phyloP scores from a whole-genome alignment of 2,113 vertebrate genomes.

The Desmodus rotundus region DNA sequence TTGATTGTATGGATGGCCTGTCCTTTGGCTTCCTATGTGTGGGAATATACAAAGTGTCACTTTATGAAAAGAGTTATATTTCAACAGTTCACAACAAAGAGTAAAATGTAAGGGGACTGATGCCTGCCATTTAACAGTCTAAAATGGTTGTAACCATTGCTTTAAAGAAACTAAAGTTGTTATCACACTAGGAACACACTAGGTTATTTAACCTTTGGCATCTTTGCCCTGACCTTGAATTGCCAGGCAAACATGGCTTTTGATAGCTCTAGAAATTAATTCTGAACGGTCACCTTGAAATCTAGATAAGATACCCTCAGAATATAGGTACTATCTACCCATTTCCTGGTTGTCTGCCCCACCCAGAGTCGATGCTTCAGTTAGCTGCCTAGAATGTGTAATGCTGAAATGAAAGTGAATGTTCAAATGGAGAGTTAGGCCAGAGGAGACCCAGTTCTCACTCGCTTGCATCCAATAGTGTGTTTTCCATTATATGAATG shows the following conservation, averaged over 20 bases:
- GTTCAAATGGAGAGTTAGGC: constrained; percentile 6
- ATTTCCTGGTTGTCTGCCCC: not conserved
- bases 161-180: not conserved
- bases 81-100: not conserved
- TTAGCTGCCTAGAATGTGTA: not conserved
- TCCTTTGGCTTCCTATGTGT: not conserved
- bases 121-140: not conserved
- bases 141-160: not conserved
- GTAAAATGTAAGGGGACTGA: not conserved
- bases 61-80: constrained; percentile 21
- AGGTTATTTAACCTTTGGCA: constrained; percentile 4
- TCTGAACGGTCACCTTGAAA: not conserved
- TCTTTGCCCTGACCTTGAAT: not conserved
- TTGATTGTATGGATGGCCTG: not conserved
- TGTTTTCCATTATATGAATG: not conserved
- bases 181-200: not conserved
- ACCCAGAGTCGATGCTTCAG: not conserved
- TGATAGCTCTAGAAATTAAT: not conserved
- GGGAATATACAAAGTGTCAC: not conserved
- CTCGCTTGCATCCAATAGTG: not conserved
- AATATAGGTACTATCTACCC: not conserved
- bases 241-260: not conserved
- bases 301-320: not conserved
- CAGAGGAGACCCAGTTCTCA: not conserved
- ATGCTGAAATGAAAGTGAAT: constrained; percentile 27